Percentiles rank a stretch among this genome's conserved stretches.
Conservation (phyloP, 2,113 vertebrate genomes). For the Microtus oregoni region DNA sequence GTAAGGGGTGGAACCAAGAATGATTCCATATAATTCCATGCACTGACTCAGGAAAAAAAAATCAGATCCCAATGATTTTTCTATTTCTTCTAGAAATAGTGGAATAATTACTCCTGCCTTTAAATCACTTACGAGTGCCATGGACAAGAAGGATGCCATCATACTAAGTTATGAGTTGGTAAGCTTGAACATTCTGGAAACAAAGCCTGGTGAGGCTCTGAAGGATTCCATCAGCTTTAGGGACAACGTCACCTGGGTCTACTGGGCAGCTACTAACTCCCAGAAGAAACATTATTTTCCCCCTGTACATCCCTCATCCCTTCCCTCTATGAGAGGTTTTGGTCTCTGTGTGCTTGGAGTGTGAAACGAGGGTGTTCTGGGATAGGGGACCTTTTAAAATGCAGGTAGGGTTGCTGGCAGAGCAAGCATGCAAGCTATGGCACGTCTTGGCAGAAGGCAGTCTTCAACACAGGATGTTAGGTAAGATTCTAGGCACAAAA, state of each 20-base stretch:
- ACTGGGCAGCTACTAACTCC: neutral
- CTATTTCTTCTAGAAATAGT: constrained; percentile 4
- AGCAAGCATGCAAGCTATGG: neutral
- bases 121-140: neutral
- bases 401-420: neutral
- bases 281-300: neutral
- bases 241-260: neutral
- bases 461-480: neutral
- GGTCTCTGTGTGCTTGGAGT: neutral
- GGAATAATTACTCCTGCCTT: neutral
- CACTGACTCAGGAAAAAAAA: neutral
- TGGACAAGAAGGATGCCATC: neutral
- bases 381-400: neutral
- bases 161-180: neutral
- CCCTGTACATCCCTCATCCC: neutral
- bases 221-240: neutral
- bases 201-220: neutral
- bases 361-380: neutral
- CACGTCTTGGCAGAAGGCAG: neutral
- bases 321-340: neutral
- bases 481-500: neutral
- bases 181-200: neutral
- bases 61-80: neutral
- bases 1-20: neutral
- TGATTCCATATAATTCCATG: neutral